phyloP scores from a whole-genome alignment of 2,888 invertebrate genomes.

The Aromia moschata region DNA sequence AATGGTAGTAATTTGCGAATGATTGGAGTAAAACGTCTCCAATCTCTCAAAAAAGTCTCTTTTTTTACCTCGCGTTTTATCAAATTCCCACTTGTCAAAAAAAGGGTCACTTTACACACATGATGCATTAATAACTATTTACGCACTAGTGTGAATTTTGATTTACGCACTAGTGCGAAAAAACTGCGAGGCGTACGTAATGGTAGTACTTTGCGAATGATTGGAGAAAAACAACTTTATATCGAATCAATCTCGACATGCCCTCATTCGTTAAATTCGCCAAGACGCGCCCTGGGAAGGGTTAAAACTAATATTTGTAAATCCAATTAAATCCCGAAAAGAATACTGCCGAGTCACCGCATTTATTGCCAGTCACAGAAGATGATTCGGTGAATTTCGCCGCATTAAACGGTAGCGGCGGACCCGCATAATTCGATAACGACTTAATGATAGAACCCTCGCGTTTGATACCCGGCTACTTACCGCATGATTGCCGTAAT shows the following conservation, averaged over 20 bases:
- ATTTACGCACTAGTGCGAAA: too few relatives aligned
- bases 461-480: conserved; percentile 50
- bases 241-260: not conserved
- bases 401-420: conserved; percentile 53
- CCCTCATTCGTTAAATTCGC: not conserved
- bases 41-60: too few relatives aligned
- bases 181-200: too few relatives aligned
- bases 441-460: conserved; percentile 49
- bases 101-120: too few relatives aligned
- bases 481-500: conserved; percentile 47
- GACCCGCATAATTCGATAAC: conserved; percentile 51
- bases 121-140: too few relatives aligned
- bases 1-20: too few relatives aligned
- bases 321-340: conserved; percentile 28
- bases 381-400: conserved; percentile 44
- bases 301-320: not conserved
- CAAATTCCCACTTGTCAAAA: too few relatives aligned
- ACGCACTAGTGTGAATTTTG: too few relatives aligned
- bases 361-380: conserved; percentile 27
- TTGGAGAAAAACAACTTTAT: too few relatives aligned
- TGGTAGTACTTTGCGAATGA: too few relatives aligned
- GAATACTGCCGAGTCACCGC: conserved; percentile 35
- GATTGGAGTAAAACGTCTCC: too few relatives aligned
- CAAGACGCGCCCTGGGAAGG: not conserved
- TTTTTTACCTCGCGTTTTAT: too few relatives aligned